These are phyloP conservation scores for Alitta virens DNA, from an alignment of 2,888 invertebrate genomes.

Conservation along the genomic window DNA sequence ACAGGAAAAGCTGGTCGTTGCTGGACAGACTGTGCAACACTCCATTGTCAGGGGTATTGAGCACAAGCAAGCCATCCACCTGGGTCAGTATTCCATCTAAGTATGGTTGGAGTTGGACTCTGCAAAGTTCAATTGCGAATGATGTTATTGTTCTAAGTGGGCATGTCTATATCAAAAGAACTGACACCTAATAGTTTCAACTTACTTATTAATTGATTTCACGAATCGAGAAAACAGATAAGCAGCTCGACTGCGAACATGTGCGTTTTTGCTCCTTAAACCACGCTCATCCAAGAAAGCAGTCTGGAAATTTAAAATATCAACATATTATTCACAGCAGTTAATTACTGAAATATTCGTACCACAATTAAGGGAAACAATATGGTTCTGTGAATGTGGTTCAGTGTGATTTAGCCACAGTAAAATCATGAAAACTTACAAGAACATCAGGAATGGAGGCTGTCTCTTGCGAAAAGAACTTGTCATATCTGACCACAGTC, in stretches of 20 bases:
- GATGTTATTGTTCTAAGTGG: too few species aligned
- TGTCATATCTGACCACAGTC: conserved; percentile 61
- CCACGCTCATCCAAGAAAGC: conserved; percentile 62
- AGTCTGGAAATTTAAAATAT: conserved; percentile 35
- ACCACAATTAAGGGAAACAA: too few species aligned
- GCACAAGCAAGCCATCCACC: conserved; percentile 60
- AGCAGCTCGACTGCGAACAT: conserved; percentile 61
- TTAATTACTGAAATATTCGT: too few species aligned
- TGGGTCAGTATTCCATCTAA: conserved; percentile 60
- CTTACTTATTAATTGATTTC: conserved; percentile 60
- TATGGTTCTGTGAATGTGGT: too few species aligned
- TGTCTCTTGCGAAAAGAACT: conserved; percentile 60
- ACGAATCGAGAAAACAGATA: conserved; percentile 64
- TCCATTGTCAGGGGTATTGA: conserved; percentile 57
- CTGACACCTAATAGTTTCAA: too few species aligned
- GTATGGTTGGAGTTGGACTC: conserved; percentile 56
- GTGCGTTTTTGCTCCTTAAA: conserved; percentile 57
- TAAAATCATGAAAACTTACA: too few species aligned
- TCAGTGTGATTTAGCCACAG: too few species aligned
- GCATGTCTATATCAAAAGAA: too few species aligned
- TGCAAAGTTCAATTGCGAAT: too few species aligned
- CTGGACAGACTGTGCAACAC: conserved; percentile 53
- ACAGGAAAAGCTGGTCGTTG: conserved; percentile 64
- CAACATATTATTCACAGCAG: neutral
- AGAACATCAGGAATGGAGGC: conserved; percentile 59